Evolutionary conservation across 1,140 invertebrate genomes (phyloP).

Genomic region (Procambarus clarkii): DNA sequence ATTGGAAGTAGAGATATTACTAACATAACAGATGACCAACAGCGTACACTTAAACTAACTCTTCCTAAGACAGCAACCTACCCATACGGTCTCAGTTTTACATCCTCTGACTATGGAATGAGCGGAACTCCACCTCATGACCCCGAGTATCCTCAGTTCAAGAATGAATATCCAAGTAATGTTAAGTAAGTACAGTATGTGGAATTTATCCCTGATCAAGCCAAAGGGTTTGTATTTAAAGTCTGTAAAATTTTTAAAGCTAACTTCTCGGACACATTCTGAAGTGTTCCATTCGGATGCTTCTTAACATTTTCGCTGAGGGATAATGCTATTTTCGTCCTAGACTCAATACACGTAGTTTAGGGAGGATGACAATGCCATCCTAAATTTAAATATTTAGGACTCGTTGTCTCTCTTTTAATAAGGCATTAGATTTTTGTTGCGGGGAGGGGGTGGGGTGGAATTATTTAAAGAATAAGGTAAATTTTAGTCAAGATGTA

Average conservation of each 20-base stretch:
- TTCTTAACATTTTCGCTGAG: too few species aligned
- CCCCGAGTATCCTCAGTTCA: slow-evolving; percentile 68
- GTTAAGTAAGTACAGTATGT: slow-evolving; percentile 67
- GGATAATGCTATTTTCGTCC: too few species aligned
- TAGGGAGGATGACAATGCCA: too few species aligned
- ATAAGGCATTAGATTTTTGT: too few species aligned
- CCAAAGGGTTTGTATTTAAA: background rate
- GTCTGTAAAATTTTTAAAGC: background rate
- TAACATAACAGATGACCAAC: slow-evolving; percentile 47
- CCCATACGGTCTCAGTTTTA: slow-evolving; percentile 55
- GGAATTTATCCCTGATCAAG: background rate
- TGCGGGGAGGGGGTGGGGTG: too few species aligned
- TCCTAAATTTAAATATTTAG: too few species aligned
- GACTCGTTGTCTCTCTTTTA: too few species aligned
- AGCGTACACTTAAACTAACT: slow-evolving; percentile 51
- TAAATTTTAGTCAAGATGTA: too few species aligned
- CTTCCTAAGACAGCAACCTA: slow-evolving; percentile 61
- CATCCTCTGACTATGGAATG: slow-evolving; percentile 66
- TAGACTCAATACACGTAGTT: too few species aligned
- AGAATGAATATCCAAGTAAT: slow-evolving; percentile 69
- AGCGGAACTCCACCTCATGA: slow-evolving; percentile 71
- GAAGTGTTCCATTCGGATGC: too few species aligned
- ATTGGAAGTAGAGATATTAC: slow-evolving; percentile 36
- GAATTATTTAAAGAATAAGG: too few species aligned
- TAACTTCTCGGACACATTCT: too few species aligned